Percentiles rank a stretch among this genome's conserved stretches.
Conservation (phyloP, 2,888 invertebrate species). For the Scelioninae gen. 2 region DNA sequence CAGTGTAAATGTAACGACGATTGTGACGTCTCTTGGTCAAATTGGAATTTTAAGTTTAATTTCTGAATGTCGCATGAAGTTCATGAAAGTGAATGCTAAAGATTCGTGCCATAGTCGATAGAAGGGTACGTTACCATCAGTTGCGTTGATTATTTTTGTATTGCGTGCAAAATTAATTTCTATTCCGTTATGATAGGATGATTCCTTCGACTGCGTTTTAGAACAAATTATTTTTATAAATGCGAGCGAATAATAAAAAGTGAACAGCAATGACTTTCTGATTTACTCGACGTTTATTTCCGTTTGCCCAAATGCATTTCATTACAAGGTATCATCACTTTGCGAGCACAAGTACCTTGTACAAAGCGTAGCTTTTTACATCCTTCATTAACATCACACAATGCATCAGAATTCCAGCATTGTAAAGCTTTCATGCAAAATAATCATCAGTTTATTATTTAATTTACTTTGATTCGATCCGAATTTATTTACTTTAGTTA, state of each 20-base stretch:
- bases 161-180: conserved; percentile 7
- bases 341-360: conserved; percentile 7
- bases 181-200: conserved; percentile 16
- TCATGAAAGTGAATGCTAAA: no score
- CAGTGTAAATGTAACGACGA: no score
- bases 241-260: conserved; percentile 45
- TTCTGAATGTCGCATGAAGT: no score
- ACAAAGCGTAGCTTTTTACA: conserved; percentile 36
- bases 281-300: conserved; percentile 25
- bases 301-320: conserved; percentile 20
- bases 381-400: conserved; percentile 36
- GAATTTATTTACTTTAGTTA: background rate
- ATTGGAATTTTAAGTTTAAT: no score
- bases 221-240: conserved; percentile 57
- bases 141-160: conserved; percentile 16
- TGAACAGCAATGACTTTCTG: conserved; percentile 31
- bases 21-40: no score
- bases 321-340: conserved; percentile 7
- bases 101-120: no score
- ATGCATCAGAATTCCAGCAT: conserved; percentile 6
- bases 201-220: conserved; percentile 35
- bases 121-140: no score
- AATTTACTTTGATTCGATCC: background rate
- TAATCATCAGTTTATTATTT: no score
- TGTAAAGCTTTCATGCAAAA: no score